Evolutionary conservation across 2,113 vertebrate species (phyloP), one percentile per base, ranked within the genome.

Genomic region (Garra rufa): DNA sequence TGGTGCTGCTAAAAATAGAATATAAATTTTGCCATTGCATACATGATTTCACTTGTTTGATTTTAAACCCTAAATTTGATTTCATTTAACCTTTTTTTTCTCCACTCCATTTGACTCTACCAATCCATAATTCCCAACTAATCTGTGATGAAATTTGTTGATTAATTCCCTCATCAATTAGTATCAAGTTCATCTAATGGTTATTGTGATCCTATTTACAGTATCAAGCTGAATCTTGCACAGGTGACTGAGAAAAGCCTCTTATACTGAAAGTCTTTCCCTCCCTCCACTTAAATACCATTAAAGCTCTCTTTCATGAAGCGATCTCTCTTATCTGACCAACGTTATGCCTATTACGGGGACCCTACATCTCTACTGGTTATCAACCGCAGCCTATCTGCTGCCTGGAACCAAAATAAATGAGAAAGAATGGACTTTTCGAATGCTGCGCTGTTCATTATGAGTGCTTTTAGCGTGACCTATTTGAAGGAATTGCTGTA

Each of bases 321-420:
- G 44, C 46, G 0, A 30, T 30, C 28, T 24, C 6, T 70, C 19
- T 81, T 55, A 26, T 81, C 79, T 70, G 79, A 81, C 21, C 79
- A 50, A n/a, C 59, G 1, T 63, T 80, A 67, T 80, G 77, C 43
- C 41, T 65, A 21, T 80, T 48, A 80, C 15, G 30, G 17, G 41
- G 24, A 75, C 10, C 50, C 46, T 50, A 17, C 46, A 50, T 76
- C 46, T 19, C 19, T 34, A 69, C 65, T 70, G 43, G 61, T 70
- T 81, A 81, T 81, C 79, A 81, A 70, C 63, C 21, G 21, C 65
- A 81, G 44, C 28, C 46, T 30, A 24, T 70, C 79, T 81, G 79
- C 79, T 81, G 79, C 63, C 79, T 81, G 63, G 46, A 81, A 81
- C 79, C 21, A n/a, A 41, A 70, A 81, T 70, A 81, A 55, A 81